phyloP scores from a whole-genome alignment of 2,888 invertebrate species.

The Microctonus aethiopoides region DNA sequence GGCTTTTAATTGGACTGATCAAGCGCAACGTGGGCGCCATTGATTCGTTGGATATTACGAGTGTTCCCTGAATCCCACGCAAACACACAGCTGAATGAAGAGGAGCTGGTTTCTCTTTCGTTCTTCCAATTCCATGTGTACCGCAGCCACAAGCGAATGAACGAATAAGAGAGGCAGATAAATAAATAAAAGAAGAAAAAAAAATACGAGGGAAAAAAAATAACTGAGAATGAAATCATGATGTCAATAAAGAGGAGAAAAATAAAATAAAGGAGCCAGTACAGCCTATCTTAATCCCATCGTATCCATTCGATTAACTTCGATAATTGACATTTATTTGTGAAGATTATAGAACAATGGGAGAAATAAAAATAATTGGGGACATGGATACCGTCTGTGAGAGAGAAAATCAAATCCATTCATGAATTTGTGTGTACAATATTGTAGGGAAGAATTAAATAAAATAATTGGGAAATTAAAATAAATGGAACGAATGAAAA shows the following conservation, averaged over 20 bases:
- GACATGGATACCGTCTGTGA: no score
- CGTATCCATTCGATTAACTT: constrained; percentile 20
- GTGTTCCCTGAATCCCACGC: constrained; percentile 23
- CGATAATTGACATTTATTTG: constrained; percentile 18
- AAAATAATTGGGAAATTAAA: no score
- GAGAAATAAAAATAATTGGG: neutral
- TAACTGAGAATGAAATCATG: constrained; percentile 8
- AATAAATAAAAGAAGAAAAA: neutral
- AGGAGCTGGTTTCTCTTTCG: neutral
- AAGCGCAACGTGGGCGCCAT: constrained; percentile 38
- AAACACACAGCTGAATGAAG: neutral
- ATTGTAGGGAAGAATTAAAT: no score
- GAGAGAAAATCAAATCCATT: no score
- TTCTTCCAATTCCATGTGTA: constrained; percentile 11
- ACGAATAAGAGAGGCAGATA: neutral
- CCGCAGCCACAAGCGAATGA: neutral
- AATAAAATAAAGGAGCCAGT: neutral
- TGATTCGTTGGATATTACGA: constrained; percentile 26
- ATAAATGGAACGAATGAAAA: no score
- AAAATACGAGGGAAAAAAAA: no score
- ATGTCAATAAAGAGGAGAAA: constrained; percentile 3
- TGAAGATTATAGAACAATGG: neutral
- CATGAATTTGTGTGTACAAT: no score
- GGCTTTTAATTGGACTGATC: constrained; percentile 45
- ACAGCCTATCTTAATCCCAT: constrained; percentile 8